Conservation (phyloP, 2,797 vertebrate genomes). For the Hippocampus kuda region DNA sequence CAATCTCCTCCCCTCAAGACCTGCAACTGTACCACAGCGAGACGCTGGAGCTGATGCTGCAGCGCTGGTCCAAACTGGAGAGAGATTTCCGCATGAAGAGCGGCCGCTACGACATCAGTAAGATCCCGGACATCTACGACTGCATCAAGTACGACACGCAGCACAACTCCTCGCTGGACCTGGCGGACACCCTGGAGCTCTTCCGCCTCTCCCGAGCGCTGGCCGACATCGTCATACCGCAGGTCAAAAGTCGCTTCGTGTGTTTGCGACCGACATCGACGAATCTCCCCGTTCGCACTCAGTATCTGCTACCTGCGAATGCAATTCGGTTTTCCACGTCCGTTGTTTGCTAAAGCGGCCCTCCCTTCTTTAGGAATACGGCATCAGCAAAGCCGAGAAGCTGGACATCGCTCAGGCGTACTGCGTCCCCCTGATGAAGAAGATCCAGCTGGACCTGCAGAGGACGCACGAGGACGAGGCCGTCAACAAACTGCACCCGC, state of each 20-base stretch:
- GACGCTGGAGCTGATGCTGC: constrained; percentile 89
- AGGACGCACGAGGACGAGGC: constrained; percentile 95
- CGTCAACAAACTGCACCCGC: constrained; percentile 92
- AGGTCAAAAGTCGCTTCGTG: constrained; percentile 60
- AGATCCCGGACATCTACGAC: constrained; percentile 96
- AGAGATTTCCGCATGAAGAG: constrained; percentile 88
- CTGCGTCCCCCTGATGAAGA: constrained; percentile 89
- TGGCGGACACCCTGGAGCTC: constrained; percentile 85
- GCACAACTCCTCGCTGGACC: constrained; percentile 79
- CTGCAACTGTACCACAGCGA: constrained; percentile 94
- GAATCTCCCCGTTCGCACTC: not conserved
- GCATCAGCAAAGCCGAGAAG: constrained; percentile 87
- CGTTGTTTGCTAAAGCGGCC: not conserved
- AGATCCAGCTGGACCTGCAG: constrained; percentile 90
- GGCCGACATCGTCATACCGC: constrained; percentile 90
- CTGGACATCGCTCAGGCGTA: constrained; percentile 92
- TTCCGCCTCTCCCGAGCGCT: constrained; percentile 84
- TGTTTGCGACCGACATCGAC: not conserved
- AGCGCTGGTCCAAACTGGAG: constrained; percentile 94
- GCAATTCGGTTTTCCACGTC: too few relatives aligned
- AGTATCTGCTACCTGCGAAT: too few relatives aligned
- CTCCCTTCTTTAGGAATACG: constrained; percentile 71
- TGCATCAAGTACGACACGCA: constrained; percentile 93
- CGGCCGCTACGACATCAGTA: constrained; percentile 93
- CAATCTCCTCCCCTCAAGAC: constrained; percentile 55